Base-by-base conservation (phyloP, 1,140 invertebrate genomes). In the Papilio machaon region DNA sequence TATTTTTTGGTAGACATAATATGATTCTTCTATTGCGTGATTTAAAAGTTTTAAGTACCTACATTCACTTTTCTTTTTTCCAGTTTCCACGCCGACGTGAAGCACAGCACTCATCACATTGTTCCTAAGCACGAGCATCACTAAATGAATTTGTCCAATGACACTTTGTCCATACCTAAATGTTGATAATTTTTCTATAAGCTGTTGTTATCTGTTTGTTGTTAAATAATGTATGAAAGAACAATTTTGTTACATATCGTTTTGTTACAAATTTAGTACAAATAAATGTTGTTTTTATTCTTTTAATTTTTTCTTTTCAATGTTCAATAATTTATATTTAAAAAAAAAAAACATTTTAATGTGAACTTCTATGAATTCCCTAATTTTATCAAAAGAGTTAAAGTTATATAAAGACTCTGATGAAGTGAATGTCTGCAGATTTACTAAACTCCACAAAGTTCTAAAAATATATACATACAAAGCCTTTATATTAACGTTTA, bases 51-150 rank as follows among this genome's bases (percentile, higher is more conserved):
- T 30, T 30, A 30, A 30, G 23, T 30, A 30, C 23, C 23, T 30
- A 30, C 23, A 30, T 30, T 1, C 23, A 30, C 23, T 30, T 30
- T 30, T 30, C 23, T 30, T 30, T 30, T 30, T 30, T 30, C 2
- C 23, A 30, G 23, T 30, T 30, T 30, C 23, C 88, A 89, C 79
- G 88, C 89, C 64, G 81, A 85, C 43, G 88, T 91, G 43, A 87
- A 91, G 58, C 85, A 85, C 81, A 82, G 84, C 81, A 89, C 87
- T 17, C 85, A 89, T 46, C 89, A 91, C 74, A 85, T 89, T 49
- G 85, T 89, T 73, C 86, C 88, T 13, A 81, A 86, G 19, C 79
- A 87, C 52, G 83, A 90, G 54, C 84, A 87, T 80, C 82, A 84
- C 60, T 64, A 64, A 64, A 11, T 64, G 19, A 30, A 64, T 30